phyloP scores from a whole-genome alignment of 2,797 vertebrate species.

The Peromyscus aztecus region DNA sequence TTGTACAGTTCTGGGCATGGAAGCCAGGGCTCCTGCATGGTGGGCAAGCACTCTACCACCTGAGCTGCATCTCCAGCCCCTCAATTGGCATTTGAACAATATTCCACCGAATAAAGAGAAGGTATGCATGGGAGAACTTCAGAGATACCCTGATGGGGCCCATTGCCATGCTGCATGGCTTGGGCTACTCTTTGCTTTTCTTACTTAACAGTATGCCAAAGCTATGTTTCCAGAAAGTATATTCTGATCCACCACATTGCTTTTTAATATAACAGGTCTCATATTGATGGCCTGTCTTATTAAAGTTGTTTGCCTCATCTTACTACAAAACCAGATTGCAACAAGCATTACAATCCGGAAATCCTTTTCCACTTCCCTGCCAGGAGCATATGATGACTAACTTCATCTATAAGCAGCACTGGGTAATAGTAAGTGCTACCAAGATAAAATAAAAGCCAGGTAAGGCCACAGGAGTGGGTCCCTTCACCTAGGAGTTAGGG shows the following conservation, averaged over 20 bases:
- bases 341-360: neutral
- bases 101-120: neutral
- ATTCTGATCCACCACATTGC: neutral
- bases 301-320: neutral
- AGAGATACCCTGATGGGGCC: neutral
- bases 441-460: neutral
- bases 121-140: neutral
- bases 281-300: neutral
- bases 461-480: neutral
- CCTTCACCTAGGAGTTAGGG: neutral
- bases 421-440: neutral
- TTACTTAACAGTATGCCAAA: neutral
- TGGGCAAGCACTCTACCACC: neutral
- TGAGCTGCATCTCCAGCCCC: neutral
- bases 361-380: neutral
- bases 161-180: neutral
- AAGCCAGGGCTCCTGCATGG: neutral
- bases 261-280: neutral
- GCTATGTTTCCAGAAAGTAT: neutral
- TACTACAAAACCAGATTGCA: neutral
- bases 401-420: neutral
- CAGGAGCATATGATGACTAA: neutral
- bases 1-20: neutral
- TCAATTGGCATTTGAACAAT: conserved; percentile 1
- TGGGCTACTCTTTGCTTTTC: neutral